Evolutionary conservation across 2,888 invertebrate genomes (phyloP).

Genomic region (Gari tellinella): DNA sequence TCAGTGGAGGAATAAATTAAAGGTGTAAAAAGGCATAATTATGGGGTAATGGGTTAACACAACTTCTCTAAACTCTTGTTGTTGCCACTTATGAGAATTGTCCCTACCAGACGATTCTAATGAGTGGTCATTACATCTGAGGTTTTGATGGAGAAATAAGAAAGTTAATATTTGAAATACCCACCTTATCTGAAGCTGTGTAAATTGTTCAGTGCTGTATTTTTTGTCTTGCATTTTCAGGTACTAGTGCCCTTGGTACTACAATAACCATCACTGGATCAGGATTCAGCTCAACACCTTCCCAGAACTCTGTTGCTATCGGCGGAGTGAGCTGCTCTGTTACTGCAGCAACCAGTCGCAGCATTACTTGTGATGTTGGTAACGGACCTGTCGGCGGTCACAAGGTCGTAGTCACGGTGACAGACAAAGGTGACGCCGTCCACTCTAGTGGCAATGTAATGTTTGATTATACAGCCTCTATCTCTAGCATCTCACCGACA

Average conservation of each 20-base stretch:
- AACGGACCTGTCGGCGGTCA: conserved; percentile 62
- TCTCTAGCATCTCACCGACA: conserved; percentile 48
- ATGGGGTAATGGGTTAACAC: too few relatives aligned
- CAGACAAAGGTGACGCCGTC: conserved; percentile 51
- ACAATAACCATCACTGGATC: conserved; percentile 67
- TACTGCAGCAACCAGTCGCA: conserved; percentile 56
- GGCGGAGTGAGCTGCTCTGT: conserved; percentile 71
- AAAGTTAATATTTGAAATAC: too few relatives aligned
- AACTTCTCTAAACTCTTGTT: too few relatives aligned
- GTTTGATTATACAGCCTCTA: conserved; percentile 52
- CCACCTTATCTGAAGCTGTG: too few relatives aligned
- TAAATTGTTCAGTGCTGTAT: too few relatives aligned
- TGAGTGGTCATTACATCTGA: too few relatives aligned
- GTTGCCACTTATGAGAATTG: too few relatives aligned
- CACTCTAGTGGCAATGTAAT: conserved; percentile 25
- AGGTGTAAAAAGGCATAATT: too few relatives aligned
- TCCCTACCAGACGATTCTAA: too few relatives aligned
- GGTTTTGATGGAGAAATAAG: too few relatives aligned
- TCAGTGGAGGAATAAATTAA: too few relatives aligned
- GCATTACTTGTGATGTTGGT: conserved; percentile 67
- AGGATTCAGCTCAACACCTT: conserved; percentile 62
- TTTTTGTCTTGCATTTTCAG: conserved; percentile 7
- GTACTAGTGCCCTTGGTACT: conserved; percentile 36
- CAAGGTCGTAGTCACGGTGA: conserved; percentile 54
- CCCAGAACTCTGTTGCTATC: conserved; percentile 67